phyloP scores from a whole-genome alignment of 53 echinoderm and acorn worm species.

The Patiria pectinifera region DNA sequence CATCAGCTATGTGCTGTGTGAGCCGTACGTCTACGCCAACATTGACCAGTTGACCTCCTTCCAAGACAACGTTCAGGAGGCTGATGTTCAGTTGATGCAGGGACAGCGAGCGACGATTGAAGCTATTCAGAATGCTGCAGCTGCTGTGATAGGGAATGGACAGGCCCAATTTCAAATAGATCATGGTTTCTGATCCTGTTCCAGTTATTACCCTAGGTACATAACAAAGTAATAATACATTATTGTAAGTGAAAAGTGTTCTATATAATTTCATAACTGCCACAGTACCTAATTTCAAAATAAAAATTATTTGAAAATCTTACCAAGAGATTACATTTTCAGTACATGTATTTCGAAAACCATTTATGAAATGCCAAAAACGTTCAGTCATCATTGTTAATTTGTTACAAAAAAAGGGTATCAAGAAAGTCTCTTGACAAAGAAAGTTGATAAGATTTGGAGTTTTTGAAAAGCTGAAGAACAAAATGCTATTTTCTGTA shows the following conservation, averaged over 20 bases:
- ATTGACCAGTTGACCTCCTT: constrained; percentile 45
- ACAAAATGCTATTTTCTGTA: too few species aligned
- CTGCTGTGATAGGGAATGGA: constrained; percentile 45
- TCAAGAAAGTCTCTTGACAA: too few species aligned
- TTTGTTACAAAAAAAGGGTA: too few species aligned
- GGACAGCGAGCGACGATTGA: constrained; percentile 33
- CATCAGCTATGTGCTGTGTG: constrained; percentile 63
- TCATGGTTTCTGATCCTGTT: constrained; percentile 6
- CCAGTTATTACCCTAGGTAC: constrained; percentile 52
- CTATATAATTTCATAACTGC: too few species aligned
- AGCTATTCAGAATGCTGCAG: constrained; percentile 48
- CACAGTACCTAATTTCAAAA: too few species aligned
- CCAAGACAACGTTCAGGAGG: constrained; percentile 36
- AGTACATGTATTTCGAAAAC: too few species aligned
- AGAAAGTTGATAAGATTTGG: too few species aligned
- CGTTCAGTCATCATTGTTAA: too few species aligned
- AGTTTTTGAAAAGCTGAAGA: too few species aligned
- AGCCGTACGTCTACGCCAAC: constrained; percentile 55
- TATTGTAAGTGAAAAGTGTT: background rate
- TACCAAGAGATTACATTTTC: too few species aligned
- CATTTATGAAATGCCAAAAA: too few species aligned
- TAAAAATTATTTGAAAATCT: too few species aligned
- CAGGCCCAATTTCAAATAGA: constrained; percentile 46
- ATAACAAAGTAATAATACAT: background rate
- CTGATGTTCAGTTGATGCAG: constrained; percentile 47